Evolutionary conservation across 2,888 invertebrate genomes (phyloP).

Genomic region (Cremastinae sp.): DNA sequence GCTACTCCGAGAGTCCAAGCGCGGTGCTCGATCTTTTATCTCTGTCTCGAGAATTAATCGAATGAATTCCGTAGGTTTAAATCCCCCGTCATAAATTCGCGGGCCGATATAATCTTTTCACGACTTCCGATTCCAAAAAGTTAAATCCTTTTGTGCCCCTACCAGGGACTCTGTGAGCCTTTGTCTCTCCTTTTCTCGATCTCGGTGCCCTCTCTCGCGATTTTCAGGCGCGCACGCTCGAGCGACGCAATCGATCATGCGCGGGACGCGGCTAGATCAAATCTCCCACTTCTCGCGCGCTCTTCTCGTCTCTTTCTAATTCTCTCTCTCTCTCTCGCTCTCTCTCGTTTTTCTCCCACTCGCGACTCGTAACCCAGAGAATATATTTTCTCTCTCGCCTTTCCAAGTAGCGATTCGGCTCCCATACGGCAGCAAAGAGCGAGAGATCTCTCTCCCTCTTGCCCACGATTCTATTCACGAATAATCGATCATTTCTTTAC

Average conservation of each 20-base stretch:
- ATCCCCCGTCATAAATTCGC: slow-evolving; percentile 50
- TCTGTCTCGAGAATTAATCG: slow-evolving; percentile 20
- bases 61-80: slow-evolving; percentile 33
- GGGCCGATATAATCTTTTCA: slow-evolving; percentile 50
- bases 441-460: slow-evolving; percentile 2
- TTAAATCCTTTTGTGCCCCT: slow-evolving; percentile 1
- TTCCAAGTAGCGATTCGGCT: slow-evolving; percentile 35
- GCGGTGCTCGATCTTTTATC: slow-evolving; percentile 21
- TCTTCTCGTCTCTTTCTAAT: no score
- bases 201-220: slow-evolving; percentile 21
- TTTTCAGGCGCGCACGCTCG: slow-evolving; percentile 20
- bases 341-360: no score
- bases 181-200: slow-evolving; percentile 5
- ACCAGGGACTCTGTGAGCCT: slow-evolving; percentile 1
- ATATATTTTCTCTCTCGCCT: slow-evolving; percentile 25
- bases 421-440: slow-evolving; percentile 29
- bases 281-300: slow-evolving; percentile 26
- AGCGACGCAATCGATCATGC: slow-evolving; percentile 58
- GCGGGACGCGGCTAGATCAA: slow-evolving; percentile 47
- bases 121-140: slow-evolving; percentile 55
- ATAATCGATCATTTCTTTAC: slow-evolving; percentile 37
- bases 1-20: no score
- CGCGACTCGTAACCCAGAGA: slow-evolving; percentile 1
- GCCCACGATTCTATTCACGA: slow-evolving; percentile 11
- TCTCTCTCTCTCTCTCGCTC: no score